phyloP scores from a whole-genome alignment of 2,888 invertebrate genomes.

The Scaptomyza reducta region DNA sequence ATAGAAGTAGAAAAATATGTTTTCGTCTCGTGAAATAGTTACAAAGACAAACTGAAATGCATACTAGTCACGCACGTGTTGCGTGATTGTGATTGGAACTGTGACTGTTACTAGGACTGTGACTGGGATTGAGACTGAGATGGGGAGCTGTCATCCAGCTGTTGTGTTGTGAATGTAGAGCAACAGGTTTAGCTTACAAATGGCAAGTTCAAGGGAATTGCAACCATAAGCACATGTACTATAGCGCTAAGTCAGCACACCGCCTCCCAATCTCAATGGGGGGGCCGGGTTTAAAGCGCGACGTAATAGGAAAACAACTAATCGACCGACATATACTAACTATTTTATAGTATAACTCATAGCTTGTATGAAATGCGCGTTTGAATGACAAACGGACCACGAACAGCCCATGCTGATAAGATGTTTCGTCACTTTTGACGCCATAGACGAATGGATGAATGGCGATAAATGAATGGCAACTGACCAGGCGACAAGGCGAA shows the following conservation, averaged over 20 bases:
- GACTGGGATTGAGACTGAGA: slow-evolving; percentile 4
- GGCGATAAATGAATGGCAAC: slow-evolving; percentile 57
- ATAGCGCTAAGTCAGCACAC: slow-evolving; percentile 22
- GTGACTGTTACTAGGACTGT: slow-evolving; percentile 20
- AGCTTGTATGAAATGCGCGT: slow-evolving; percentile 32
- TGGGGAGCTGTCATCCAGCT: slow-evolving; percentile 1
- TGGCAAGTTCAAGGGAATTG: slow-evolving; percentile 79
- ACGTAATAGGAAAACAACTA: slow-evolving; percentile 46
- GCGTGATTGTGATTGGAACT: slow-evolving; percentile 24
- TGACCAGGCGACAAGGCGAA: slow-evolving; percentile 16
- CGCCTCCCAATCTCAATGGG: slow-evolving; percentile 19
- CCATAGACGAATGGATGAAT: slow-evolving; percentile 33
- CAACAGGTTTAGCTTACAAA: slow-evolving; percentile 45
- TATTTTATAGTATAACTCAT: background rate
- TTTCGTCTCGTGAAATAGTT: slow-evolving; percentile 33
- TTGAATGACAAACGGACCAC: slow-evolving; percentile 56
- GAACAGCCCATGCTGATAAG: slow-evolving; percentile 48
- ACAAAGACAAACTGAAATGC: slow-evolving; percentile 26
- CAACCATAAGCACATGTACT: slow-evolving; percentile 32
- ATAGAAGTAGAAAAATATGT: too few relatives aligned
- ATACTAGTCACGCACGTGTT: slow-evolving; percentile 60
- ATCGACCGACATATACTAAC: background rate
- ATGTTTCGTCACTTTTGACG: slow-evolving; percentile 52
- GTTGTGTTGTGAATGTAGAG: slow-evolving; percentile 13
- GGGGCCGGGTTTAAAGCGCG: slow-evolving; percentile 30